phyloP scores from a whole-genome alignment of 2,113 vertebrate species.

The Syngnathus floridae region DNA sequence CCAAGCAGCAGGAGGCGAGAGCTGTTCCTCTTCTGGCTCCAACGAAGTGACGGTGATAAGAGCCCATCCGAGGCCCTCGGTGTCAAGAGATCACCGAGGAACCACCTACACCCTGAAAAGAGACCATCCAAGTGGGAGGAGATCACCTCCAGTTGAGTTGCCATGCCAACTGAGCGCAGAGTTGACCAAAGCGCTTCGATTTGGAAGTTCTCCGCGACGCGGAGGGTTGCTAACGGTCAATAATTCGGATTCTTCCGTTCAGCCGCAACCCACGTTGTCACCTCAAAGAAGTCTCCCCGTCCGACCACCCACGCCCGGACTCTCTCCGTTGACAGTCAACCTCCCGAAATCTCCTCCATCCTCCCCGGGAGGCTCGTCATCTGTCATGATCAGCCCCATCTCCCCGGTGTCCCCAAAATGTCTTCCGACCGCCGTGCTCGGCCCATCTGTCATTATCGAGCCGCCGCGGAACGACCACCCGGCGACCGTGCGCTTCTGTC shows the following conservation, averaged over 20 bases:
- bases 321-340: constrained; percentile 58
- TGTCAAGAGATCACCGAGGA: constrained; percentile 14
- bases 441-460: constrained; percentile 49
- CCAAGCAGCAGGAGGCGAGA: constrained; percentile 20
- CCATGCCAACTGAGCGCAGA: constrained; percentile 24
- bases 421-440: constrained; percentile 38
- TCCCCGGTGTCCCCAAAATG: constrained; percentile 29
- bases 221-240: background rate
- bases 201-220: constrained; percentile 22
- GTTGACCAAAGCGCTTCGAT: constrained; percentile 11
- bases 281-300: constrained; percentile 37
- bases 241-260: background rate
- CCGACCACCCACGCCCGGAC: constrained; percentile 57
- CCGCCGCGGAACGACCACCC: constrained; percentile 36
- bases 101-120: constrained; percentile 19
- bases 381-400: constrained; percentile 26
- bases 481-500: constrained; percentile 23
- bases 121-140: constrained; percentile 21
- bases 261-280: constrained; percentile 11
- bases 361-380: constrained; percentile 37
- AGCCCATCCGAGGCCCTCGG: constrained; percentile 14
- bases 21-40: constrained; percentile 50
- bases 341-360: constrained; percentile 39
- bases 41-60: constrained; percentile 35
- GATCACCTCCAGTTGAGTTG: constrained; percentile 33